Conservation (phyloP, 2,113 vertebrate genomes). For the Osmerus eperlanus region DNA sequence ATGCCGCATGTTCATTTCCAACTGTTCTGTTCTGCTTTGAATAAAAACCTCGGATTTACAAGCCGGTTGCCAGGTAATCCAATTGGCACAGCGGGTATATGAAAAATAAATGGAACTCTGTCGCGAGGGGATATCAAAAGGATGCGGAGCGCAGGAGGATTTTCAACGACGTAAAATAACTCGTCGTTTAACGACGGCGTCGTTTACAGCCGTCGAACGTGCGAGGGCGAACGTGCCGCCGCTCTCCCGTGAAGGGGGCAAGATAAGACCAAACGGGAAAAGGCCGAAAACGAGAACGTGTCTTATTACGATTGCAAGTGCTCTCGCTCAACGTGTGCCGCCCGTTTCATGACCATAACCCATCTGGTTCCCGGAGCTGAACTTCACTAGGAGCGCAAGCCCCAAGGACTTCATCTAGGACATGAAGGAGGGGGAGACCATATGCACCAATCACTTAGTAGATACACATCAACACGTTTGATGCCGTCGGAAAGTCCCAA, state of each 20-base stretch:
- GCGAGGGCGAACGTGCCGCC: conserved; percentile 15
- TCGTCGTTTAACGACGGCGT: conserved; percentile 54
- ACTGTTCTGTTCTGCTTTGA: not conserved
- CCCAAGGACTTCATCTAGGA: not conserved
- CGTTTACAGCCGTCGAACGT: conserved; percentile 43
- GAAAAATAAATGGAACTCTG: conserved; percentile 25
- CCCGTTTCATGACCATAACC: conserved; percentile 40
- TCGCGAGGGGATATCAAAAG: conserved; percentile 27
- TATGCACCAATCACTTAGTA: not conserved
- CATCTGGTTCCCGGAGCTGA: conserved; percentile 41
- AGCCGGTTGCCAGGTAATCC: conserved; percentile 15
- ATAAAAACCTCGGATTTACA: not conserved
- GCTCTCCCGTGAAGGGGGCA: conserved; percentile 9
- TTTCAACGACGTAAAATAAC: conserved; percentile 25
- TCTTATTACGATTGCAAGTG: conserved; percentile 47
- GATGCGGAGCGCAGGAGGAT: conserved; percentile 32
- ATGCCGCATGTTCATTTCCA: not conserved
- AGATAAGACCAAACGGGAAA: conserved; percentile 27
- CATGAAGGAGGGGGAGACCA: conserved; percentile 24
- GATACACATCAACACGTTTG: too few species aligned
- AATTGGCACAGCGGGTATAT: conserved; percentile 30
- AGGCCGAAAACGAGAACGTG: conserved; percentile 38
- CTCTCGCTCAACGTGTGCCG: conserved; percentile 36
- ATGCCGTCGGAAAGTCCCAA: too few species aligned
- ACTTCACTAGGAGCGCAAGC: conserved; percentile 25